Evolutionary conservation across 2,888 invertebrate species (phyloP), one percentile per base, ranked within the genome.

Genomic region (Tetragnatha montana): DNA sequence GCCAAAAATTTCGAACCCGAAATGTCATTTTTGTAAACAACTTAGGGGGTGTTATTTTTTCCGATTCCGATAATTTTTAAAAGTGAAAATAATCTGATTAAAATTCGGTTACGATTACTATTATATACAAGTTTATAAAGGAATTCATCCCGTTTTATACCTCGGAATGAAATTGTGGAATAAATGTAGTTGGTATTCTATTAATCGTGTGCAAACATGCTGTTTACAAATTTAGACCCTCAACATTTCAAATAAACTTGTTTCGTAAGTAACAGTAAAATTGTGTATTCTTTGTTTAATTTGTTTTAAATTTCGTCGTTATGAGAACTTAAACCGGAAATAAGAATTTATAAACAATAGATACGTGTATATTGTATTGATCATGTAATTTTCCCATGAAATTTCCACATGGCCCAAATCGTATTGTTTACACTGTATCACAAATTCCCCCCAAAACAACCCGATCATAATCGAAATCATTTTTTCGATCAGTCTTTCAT

Each of bases 311-410:
- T 78, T 49, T 82, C 78, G 51, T 60, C 74, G 74, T 82, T 82
- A 74, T 35, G 4, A 82, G 73, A 74, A 35, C 73, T 73, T 60
- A 74, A n/a, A 82, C 82, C 82, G 82, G 82, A 82, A 74, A 82
- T 82, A 49, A 49, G 74, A 6, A 49, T 73, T 71, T 82, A 50
- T 74, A 82, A 82, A 82, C 73, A 82, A 78, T 73, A 60, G 73
- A 22, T 82, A 74, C 74, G 47, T 81, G 71, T 60, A 22, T 49
- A 60, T 21, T 14, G 22, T 19, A 75, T 17, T 35, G 70, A 47
- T 49, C 47, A 10, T 60, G 60, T 60, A 7, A 60, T 8, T 17
- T 35, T 35, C 4, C 35, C 12, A 60, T 60, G 60, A 60, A 10
- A 17, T 60, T 35, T 35, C 35, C 60, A 12, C 60, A 60, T 60